A percentile compares a stretch with the other conserved stretches of the same genome.
Evolutionary conservation across 2,113 vertebrate species (phyloP).

Genomic region (Burhinus bistriatus): DNA sequence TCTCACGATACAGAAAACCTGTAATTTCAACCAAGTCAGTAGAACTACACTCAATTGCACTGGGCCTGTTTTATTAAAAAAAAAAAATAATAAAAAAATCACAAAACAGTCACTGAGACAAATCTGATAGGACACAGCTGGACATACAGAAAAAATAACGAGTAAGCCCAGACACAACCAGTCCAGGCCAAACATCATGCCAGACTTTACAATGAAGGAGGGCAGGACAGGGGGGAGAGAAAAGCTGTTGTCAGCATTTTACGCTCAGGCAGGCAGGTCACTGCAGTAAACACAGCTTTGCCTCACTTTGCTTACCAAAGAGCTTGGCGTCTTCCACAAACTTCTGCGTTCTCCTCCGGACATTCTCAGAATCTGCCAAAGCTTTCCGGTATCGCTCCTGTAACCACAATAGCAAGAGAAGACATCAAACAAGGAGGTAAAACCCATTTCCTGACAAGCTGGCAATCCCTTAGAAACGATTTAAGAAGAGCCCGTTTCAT

Average conservation of each 20-base stretch:
- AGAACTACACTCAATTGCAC: background rate
- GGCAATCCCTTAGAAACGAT: background rate
- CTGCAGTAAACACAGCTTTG: background rate
- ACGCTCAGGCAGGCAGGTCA: background rate
- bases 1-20: background rate
- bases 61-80: background rate
- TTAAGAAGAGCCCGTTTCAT: background rate
- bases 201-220: background rate
- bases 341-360: conserved; percentile 83
- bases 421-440: background rate
- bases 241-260: background rate
- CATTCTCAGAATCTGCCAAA: conserved; percentile 79
- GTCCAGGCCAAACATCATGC: background rate
- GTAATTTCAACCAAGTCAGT: background rate
- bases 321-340: conserved; percentile 88
- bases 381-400: conserved; percentile 81
- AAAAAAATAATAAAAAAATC: background rate
- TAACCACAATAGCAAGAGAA: background rate
- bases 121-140: background rate
- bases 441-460: background rate
- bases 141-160: background rate
- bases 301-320: conserved; percentile 77
- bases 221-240: background rate
- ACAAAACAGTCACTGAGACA: background rate
- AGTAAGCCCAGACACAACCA: background rate